phyloP scores from a whole-genome alignment of 2,888 invertebrate species.

The Julus scandinavius region DNA sequence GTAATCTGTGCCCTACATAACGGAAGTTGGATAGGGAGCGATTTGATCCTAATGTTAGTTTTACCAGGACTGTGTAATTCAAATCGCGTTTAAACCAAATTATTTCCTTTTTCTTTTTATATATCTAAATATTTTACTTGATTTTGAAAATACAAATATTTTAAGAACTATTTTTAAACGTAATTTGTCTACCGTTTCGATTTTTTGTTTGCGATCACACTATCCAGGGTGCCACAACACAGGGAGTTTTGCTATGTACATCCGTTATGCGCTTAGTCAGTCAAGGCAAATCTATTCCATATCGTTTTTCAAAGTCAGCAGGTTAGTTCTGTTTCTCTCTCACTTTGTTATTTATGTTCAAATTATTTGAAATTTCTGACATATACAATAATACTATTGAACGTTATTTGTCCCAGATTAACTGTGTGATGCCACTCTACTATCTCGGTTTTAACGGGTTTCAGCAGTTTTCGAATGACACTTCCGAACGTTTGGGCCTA shows the following conservation, averaged over 20 bases:
- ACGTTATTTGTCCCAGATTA: background rate
- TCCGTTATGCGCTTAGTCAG: background rate
- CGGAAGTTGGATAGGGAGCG: no score
- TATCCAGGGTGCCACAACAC: no score
- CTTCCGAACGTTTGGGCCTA: background rate
- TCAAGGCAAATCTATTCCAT: background rate
- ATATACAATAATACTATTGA: background rate
- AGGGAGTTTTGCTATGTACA: background rate
- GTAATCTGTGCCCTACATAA: no score
- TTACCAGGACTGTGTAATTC: no score
- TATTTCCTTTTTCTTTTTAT: no score
- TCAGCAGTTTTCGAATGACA: constrained; percentile 24
- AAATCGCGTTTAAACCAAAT: no score
- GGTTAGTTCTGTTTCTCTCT: background rate
- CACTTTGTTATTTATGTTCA: background rate
- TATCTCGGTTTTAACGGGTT: constrained; percentile 54
- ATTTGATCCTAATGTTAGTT: no score
- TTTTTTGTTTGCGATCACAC: no score
- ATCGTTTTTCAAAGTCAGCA: background rate
- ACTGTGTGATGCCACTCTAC: constrained; percentile 16
- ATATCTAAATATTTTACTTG: no score
- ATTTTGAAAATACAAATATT: no score
- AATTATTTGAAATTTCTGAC: background rate
- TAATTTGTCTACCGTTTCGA: no score
- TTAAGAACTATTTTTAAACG: no score